Base-by-base conservation (phyloP, 2,888 invertebrate genomes). In the Tribolium freemani region DNA sequence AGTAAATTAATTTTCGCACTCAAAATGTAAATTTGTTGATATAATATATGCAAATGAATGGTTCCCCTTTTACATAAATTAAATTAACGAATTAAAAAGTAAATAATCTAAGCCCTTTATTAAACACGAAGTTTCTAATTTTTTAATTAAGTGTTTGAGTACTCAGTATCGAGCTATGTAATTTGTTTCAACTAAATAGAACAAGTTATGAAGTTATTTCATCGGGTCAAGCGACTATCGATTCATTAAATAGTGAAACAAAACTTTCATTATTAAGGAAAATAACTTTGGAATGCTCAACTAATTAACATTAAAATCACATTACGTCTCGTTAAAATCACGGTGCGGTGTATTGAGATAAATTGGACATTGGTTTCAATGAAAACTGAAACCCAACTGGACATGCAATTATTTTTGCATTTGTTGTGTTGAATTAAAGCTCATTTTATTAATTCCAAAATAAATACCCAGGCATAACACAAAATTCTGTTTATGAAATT, bases 21-120 rank as follows among this genome's bases (percentile, higher is more conserved):
- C 48, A 54, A 64, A 54, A 64, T 64, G 64, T 54, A 64, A 64
- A 64, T 53, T 64, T 64, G 53, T 44, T 53, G 21, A 64, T 44
- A 53, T 53, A 63, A 13, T 63, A 16, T 57, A 57, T 54, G 57
- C 57, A 44, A 57, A 57, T 11, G 5, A 30, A 44, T 30, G 6
- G 10, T 30, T 11, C 4, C 38, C 16, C 9, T 38, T 13, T 57
- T 57, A 44, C 26, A 3, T 11, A 57, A 57, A 9, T 44, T 11
- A 57, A 57, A 9, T 44, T 57, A 57, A 57, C 30, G 44, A 31
- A 57, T 10, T 10, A 54, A 10, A 51, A 51, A 51, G 20, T 8
- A 51, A 20, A 38, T 38, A 6, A 38, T 8, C 38, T 38, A 38
- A 38, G 9, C 6, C 31, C 5, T 8, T 10, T 48, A 11, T 16